Conservation (phyloP, 2,888 invertebrate genomes). For the Temnothorax ravouxi region DNA sequence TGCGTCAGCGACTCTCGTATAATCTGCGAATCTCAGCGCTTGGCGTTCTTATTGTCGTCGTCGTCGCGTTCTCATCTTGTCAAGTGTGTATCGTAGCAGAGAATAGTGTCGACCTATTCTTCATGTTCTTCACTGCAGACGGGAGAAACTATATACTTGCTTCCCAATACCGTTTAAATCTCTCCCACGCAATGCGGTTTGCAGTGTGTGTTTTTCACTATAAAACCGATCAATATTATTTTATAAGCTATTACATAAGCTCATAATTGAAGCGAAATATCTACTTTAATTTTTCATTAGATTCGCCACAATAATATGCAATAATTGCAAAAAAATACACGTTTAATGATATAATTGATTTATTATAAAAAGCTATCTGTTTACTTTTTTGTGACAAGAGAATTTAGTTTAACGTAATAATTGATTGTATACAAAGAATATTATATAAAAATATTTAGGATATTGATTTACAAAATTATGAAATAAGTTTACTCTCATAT, state of each 20-base stretch:
- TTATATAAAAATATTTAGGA: neutral
- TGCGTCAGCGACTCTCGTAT: conserved; percentile 71
- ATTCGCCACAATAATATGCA: neutral
- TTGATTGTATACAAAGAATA: neutral
- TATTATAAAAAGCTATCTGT: neutral
- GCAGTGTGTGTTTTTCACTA: conserved; percentile 3
- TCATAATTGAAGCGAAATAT: neutral
- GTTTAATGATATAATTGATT: neutral
- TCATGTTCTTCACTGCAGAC: conserved; percentile 55
- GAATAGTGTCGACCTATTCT: conserved; percentile 58
- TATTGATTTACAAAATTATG: conserved; percentile 7
- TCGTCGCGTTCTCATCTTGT: conserved; percentile 47
- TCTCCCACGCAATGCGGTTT: conserved; percentile 32
- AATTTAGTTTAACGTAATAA: neutral
- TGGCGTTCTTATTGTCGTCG: conserved; percentile 58
- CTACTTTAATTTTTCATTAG: neutral
- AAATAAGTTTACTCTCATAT: neutral
- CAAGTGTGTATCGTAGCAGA: conserved; percentile 66
- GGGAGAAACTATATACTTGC: conserved; percentile 56
- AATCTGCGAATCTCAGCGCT: conserved; percentile 73
- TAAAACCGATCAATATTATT: conserved; percentile 27
- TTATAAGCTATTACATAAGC: conserved; percentile 2
- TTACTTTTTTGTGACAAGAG: neutral
- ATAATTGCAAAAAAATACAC: neutral
- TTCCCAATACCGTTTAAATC: conserved; percentile 44